Conservation (phyloP, 92 coral and sea anemone genomes). For the Siderastrea radians region DNA sequence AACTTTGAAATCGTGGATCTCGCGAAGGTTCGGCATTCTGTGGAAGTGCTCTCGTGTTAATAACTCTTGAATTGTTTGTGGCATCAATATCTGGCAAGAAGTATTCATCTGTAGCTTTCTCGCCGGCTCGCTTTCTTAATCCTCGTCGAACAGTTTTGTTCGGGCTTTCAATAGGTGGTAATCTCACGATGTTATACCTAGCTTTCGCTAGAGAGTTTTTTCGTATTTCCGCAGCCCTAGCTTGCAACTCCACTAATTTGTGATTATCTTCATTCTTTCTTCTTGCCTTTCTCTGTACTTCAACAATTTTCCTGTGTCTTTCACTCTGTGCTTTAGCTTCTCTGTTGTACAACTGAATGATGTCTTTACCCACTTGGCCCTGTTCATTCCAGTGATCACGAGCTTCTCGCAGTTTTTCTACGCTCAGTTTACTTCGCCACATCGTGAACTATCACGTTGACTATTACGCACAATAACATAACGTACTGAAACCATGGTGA, state of each 20-base stretch:
- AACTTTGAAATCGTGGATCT: slow-evolving; percentile 80
- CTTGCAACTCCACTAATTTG: slow-evolving; percentile 2
- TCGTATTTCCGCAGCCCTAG: slow-evolving; percentile 9
- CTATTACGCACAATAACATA: background rate
- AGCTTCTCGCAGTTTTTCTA: background rate
- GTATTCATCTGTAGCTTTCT: slow-evolving; percentile 3
- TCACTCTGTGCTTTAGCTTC: slow-evolving; percentile 62
- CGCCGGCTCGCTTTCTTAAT: slow-evolving; percentile 2
- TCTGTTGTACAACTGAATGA: slow-evolving; percentile 70
- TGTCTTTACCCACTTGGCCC: slow-evolving; percentile 42
- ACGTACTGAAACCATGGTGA: background rate
- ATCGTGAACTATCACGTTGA: background rate
- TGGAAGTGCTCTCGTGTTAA: background rate
- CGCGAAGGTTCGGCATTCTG: slow-evolving; percentile 55
- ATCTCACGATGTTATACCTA: slow-evolving; percentile 7
- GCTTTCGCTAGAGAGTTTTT: slow-evolving; percentile 26
- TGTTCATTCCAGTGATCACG: slow-evolving; percentile 2
- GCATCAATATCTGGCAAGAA: slow-evolving; percentile 35
- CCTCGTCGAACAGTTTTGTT: background rate
- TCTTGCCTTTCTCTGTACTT: slow-evolving; percentile 77
- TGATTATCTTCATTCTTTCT: slow-evolving; percentile 42
- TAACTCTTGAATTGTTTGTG: background rate
- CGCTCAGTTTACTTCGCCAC: slow-evolving; percentile 24
- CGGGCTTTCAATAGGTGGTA: slow-evolving; percentile 34
- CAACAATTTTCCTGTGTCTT: slow-evolving; percentile 59